These are phyloP conservation scores for Calcarius ornatus DNA, from an alignment of 2,113 vertebrate genomes.

Conservation along the genomic window DNA sequence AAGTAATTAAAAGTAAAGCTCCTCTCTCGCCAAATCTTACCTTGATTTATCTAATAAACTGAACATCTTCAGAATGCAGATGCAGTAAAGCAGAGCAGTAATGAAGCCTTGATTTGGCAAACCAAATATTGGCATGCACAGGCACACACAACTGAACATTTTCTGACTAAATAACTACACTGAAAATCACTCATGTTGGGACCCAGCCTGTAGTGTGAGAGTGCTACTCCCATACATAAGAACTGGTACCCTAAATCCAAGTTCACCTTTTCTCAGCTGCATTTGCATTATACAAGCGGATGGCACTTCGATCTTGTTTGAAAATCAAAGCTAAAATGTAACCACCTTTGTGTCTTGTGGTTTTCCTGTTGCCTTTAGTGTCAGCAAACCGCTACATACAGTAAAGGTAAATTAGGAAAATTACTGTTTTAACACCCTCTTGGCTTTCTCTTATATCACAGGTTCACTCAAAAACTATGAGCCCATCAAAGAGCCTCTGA, in stretches of 20 bases:
- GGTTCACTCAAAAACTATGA: conserved; percentile 43
- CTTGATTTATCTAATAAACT: not conserved
- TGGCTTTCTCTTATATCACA: conserved; percentile 31
- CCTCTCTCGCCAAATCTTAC: not conserved
- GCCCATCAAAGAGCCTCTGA: conserved; percentile 8
- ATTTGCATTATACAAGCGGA: not conserved
- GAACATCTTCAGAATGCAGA: not conserved
- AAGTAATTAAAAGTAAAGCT: conserved; percentile 33
- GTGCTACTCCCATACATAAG: not conserved
- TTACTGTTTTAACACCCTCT: not conserved
- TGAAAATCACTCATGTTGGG: not conserved
- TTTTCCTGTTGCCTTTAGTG: not conserved
- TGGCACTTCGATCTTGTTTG: not conserved
- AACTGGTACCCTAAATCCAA: not conserved
- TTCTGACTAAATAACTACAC: not conserved
- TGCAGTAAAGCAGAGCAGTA: not conserved
- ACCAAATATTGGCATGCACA: not conserved
- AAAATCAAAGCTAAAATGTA: not conserved
- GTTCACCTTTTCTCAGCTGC: not conserved
- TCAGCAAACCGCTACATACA: not conserved
- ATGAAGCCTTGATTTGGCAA: not conserved
- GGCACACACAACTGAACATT: not conserved
- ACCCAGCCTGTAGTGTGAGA: not conserved
- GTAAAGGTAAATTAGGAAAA: not conserved
- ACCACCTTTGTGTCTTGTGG: not conserved